Evolutionary conservation across 2,113 vertebrate genomes (phyloP), one percentile per base, ranked within the genome.

Genomic region (Phyllostomus hastatus): DNA sequence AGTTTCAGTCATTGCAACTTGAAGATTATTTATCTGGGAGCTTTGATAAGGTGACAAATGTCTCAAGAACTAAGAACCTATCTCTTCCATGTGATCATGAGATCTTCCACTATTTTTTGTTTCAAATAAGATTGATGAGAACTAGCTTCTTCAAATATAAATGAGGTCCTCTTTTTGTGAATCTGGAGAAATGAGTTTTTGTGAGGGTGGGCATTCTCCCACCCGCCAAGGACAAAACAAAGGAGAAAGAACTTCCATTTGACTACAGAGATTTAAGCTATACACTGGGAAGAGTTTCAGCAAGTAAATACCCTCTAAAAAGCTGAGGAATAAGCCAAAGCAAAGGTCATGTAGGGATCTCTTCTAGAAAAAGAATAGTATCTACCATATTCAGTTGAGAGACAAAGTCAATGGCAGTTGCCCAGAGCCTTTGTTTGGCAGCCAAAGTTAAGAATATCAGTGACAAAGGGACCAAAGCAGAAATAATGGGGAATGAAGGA

Each of bases 71-170:
- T 50, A 28, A 89, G 76, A 93, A 79, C 59, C 52, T 61, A 54
- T 83, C 76, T 88, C 76, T 73, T 92, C 38, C 15, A 19, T 0
- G 1, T 35, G 76, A 95, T 38, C 19, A 48, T 12, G 66, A 94
- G 46, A 78, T 92, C 81, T 73, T 88, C 24, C 66, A 61, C 73
- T 85, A 52, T 57, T 64, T 43, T 93, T 94, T 76, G 87, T 73
- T 82, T 95, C 79, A 61, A 89, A 50, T 52, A 81, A 96, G 54
- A 97, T 43, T 66, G 80, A 94, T 59, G 84, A 97, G 81, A 91
- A 86, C 28, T 16, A 75, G 35, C 17, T 57, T 76, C 89, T 90
- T 57, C 59, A 76, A 22, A 95, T 88, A 89, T 66, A 92, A 94
- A 90, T 33, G 26, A 81, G 22, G 92, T 41, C 20, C 48, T 72